phyloP scores from a whole-genome alignment of 2,888 invertebrate species.

The Eupithecia insigniata region DNA sequence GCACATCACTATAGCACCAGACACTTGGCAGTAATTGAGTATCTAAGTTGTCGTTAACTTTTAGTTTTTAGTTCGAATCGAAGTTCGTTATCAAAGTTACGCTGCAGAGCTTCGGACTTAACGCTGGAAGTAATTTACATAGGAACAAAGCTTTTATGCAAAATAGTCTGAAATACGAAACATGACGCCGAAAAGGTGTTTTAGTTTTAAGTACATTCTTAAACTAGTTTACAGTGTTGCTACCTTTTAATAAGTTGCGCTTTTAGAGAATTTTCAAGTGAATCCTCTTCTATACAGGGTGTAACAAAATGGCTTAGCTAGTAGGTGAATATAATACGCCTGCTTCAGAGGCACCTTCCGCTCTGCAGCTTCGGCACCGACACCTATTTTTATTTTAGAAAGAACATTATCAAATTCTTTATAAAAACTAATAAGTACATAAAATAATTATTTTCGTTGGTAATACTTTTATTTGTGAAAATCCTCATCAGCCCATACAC shows the following conservation, averaged over 20 bases:
- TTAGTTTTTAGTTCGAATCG: slow-evolving; percentile 33
- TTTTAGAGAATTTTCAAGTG: background rate
- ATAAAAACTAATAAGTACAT: too few relatives aligned
- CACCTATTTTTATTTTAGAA: too few relatives aligned
- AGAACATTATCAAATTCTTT: too few relatives aligned
- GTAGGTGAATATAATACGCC: background rate
- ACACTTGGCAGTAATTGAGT: slow-evolving; percentile 29
- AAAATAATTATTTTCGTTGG: too few relatives aligned
- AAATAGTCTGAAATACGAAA: slow-evolving; percentile 12
- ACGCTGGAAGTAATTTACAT: slow-evolving; percentile 12
- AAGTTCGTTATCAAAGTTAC: slow-evolving; percentile 20
- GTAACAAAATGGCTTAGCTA: background rate
- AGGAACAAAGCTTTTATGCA: slow-evolving; percentile 15
- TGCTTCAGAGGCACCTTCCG: too few relatives aligned
- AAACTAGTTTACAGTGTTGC: background rate
- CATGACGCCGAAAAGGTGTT: slow-evolving; percentile 2
- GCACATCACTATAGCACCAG: slow-evolving; percentile 22
- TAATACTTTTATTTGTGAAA: too few relatives aligned
- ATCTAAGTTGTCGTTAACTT: slow-evolving; percentile 31
- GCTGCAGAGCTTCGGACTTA: background rate
- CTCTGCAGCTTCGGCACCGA: too few relatives aligned
- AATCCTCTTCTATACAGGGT: background rate
- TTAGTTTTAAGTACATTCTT: background rate
- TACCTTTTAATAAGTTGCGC: background rate
- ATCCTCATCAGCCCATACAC: too few relatives aligned